Evolutionary conservation across 2,797 vertebrate species (phyloP), one percentile per base, ranked within the genome.

Genomic region (Gadopsis bispinosus): DNA sequence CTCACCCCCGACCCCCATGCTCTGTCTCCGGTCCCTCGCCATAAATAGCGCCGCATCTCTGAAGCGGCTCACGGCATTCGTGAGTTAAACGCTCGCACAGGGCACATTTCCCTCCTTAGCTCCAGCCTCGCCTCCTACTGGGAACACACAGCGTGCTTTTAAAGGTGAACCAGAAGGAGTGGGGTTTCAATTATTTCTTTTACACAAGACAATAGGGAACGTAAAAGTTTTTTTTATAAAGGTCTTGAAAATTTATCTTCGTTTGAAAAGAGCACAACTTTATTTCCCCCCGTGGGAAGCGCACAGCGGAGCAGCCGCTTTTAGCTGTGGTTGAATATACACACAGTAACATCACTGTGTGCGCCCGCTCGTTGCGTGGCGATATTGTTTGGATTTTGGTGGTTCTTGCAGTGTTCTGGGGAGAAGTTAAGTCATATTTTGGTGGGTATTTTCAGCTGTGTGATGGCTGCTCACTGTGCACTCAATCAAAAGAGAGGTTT

Each of bases 1-100:
- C 33, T 26, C 61, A 47, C 22, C 58, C 65, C 13, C 20, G 6
- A 29, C 43, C 61, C 50, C 59, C 8, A 8, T 29, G 39, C 35
- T 43, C 54, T 0, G 33, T 43, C 43, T 43, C 60, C 33, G 26
- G 22, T 77, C 54, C n/a, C 53, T 54, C 47, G 10, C 79, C 69
- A 85, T 85, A 75, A 83, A 85, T 69, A 89, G 73, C 64, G 75
- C 54, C 59, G 58, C 50, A 70, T 64, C 69, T 79, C 65, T 56
- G 66, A 74, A 73, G 55, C 35, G 43, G 51, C 73, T 63, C 59
- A 65, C 20, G 0, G 58, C 54, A 60, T 74, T 77, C 53, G n/a
- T n/a, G 20, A 75, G 53, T 61, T 56, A 39, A 77, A 65, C 20
- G 43, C 70, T 66, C 71, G 72, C 85, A 59, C 13, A 0, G 67